phyloP scores from a whole-genome alignment of 2,888 invertebrate species.

The Brachynemurus nebulosus region DNA sequence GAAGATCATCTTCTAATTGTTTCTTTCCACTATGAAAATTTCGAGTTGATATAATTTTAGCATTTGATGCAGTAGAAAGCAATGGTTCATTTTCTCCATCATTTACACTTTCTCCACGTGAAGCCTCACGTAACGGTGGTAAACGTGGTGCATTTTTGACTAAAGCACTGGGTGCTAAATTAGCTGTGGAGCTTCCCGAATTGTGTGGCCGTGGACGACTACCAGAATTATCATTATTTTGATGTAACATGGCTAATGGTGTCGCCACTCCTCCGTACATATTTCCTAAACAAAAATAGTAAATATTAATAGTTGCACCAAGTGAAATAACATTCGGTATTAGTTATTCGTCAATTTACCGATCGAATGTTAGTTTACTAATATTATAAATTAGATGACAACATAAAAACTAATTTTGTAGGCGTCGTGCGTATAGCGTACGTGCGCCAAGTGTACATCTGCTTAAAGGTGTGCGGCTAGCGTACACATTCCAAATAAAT shows the following conservation, averaged over 20 bases:
- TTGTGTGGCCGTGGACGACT: slow-evolving; percentile 38
- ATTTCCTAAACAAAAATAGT: slow-evolving; percentile 30
- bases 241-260: slow-evolving; percentile 50
- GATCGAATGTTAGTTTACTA: too few species aligned
- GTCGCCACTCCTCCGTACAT: slow-evolving; percentile 59
- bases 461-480: too few species aligned
- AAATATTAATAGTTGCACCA: too few species aligned
- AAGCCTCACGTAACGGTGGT: slow-evolving; percentile 40
- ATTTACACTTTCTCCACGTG: slow-evolving; percentile 31
- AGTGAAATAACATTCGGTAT: too few species aligned
- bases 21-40: slow-evolving; percentile 36
- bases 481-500: too few species aligned
- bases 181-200: slow-evolving; percentile 22
- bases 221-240: slow-evolving; percentile 28
- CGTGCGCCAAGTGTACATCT: too few species aligned
- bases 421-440: too few species aligned
- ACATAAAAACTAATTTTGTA: too few species aligned
- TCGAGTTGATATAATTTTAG: slow-evolving; percentile 26
- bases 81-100: slow-evolving; percentile 47
- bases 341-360: too few species aligned
- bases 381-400: too few species aligned
- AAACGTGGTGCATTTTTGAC: slow-evolving; percentile 33
- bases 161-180: slow-evolving; percentile 11
- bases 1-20: slow-evolving; percentile 35
- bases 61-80: slow-evolving; percentile 26